These are phyloP conservation scores for Mizuhopecten yessoensis DNA, from an alignment of 1,140 invertebrate genomes.

Conservation along the genomic window DNA sequence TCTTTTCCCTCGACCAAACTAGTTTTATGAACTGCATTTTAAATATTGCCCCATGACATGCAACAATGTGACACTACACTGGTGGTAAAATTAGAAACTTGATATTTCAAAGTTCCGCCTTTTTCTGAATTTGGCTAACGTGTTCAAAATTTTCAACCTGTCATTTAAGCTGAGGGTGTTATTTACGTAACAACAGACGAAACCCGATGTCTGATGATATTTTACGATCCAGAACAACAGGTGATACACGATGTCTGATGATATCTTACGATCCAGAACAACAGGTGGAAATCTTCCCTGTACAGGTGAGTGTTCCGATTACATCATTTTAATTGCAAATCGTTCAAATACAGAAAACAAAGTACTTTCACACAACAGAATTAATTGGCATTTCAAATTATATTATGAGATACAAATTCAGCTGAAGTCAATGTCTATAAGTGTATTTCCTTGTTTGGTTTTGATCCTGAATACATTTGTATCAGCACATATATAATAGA, in stretches of 20 bases:
- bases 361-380: neutral
- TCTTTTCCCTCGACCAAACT: neutral
- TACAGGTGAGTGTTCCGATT: neutral
- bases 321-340: neutral
- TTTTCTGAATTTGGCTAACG: neutral
- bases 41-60: neutral
- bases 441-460: too few relatives aligned
- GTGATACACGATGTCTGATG: neutral
- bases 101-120: conserved; percentile 1
- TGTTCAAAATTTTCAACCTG: neutral
- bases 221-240: neutral
- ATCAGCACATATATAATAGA: too few relatives aligned
- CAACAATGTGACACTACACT: neutral
- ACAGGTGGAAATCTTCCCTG: neutral
- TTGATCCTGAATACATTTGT: too few relatives aligned
- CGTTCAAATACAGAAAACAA: neutral
- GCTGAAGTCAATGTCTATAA: neutral
- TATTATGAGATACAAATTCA: neutral
- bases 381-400: neutral
- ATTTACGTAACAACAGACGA: neutral
- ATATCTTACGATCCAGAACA: neutral
- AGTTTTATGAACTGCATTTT: neutral
- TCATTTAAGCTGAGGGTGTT: neutral
- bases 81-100: conserved; percentile 6
- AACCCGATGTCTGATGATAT: neutral